Evolutionary conservation across 2,113 vertebrate genomes (phyloP).

Genomic region (Ciconia stormi): DNA sequence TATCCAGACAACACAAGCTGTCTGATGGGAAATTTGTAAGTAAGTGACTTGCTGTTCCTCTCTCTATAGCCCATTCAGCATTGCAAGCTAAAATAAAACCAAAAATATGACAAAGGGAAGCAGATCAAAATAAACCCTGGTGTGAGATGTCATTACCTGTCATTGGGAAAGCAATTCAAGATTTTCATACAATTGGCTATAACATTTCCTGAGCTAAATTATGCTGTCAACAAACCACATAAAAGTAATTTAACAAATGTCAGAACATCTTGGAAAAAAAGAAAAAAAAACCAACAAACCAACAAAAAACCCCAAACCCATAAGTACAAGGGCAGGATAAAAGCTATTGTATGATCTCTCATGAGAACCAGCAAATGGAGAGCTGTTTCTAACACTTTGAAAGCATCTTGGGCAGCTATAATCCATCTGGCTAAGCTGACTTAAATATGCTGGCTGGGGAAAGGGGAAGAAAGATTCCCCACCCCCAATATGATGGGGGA

Average conservation of each 20-base stretch:
- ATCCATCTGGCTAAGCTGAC: not conserved
- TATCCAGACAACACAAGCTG: not conserved
- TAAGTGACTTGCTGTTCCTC: not conserved
- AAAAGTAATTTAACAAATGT: not conserved
- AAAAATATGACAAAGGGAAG: not conserved
- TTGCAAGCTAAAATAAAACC: not conserved
- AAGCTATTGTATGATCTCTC: not conserved
- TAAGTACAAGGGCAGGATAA: not conserved
- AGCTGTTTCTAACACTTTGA: not conserved
- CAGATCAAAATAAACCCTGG: not conserved
- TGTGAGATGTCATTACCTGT: not conserved
- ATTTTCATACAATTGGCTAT: not conserved
- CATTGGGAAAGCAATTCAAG: not conserved
- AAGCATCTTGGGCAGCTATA: not conserved
- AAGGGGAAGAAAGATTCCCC: not conserved
- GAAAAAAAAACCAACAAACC: no score
- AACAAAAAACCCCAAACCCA: fast-evolving
- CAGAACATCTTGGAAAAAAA: not conserved
- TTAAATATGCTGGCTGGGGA: not conserved
- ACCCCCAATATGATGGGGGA: no score
- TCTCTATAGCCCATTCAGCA: not conserved
- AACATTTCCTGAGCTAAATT: not conserved
- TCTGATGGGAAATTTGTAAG: not conserved
- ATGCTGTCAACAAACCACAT: not conserved
- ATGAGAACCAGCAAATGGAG: not conserved